Evolutionary conservation across 1,140 invertebrate species (phyloP).

Genomic region (Achroia grisella): DNA sequence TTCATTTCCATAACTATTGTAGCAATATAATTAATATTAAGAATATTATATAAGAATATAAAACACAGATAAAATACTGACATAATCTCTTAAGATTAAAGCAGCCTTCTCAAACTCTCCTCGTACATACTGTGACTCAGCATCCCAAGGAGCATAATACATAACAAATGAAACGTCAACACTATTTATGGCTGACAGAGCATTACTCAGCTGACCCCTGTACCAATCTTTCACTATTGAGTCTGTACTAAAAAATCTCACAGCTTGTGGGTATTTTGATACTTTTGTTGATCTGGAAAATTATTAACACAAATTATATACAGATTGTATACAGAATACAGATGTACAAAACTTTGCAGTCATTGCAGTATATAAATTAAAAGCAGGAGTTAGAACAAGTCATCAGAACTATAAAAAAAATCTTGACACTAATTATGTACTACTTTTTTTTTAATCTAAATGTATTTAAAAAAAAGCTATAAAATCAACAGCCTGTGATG

Average conservation of each 20-base stretch:
- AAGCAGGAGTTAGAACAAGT: no score
- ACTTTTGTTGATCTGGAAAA: conserved; percentile 79
- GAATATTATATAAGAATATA: background rate
- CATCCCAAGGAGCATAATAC: conserved; percentile 94
- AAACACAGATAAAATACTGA: conserved; percentile 41
- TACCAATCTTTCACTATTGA: conserved; percentile 84
- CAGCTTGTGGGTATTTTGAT: conserved; percentile 77
- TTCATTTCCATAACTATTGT: no score
- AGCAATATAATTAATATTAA: no score
- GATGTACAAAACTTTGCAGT: no score
- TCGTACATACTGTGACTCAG: conserved; percentile 81
- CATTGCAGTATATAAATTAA: no score
- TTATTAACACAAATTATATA: background rate
- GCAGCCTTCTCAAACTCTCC: conserved; percentile 84
- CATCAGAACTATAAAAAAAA: no score
- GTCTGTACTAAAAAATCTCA: conserved; percentile 80
- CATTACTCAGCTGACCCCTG: conserved; percentile 78
- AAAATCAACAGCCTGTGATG: no score
- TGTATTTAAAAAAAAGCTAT: no score
- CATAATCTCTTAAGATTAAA: conserved; percentile 79
- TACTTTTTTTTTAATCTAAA: no score
- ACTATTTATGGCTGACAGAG: conserved; percentile 75
- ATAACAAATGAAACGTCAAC: conserved; percentile 86
- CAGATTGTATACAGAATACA: no score
- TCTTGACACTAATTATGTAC: no score